Evolutionary conservation across 2,113 vertebrate species (phyloP).

Genomic region (Hippolais icterina): DNA sequence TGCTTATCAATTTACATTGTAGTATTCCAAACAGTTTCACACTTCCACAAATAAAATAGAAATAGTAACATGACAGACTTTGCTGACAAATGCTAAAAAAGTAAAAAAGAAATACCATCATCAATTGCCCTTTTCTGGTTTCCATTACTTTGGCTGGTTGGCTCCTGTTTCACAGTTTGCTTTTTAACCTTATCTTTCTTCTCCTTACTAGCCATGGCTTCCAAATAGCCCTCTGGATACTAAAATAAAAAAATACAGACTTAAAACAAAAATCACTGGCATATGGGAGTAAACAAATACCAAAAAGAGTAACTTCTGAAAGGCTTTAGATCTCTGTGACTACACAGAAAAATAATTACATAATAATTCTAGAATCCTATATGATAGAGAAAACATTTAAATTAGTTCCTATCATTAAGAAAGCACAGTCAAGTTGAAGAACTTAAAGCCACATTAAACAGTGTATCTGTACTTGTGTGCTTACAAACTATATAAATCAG

Average conservation of each 20-base stretch:
- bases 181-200: slow-evolving; percentile 87
- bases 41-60: background rate
- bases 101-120: slow-evolving; percentile 74
- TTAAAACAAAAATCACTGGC: background rate
- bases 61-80: background rate
- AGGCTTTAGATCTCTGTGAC: background rate
- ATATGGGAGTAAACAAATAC: background rate
- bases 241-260: slow-evolving; percentile 54
- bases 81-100: background rate
- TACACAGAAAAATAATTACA: background rate
- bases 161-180: slow-evolving; percentile 74
- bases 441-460: background rate
- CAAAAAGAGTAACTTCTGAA: background rate
- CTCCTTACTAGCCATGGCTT: slow-evolving; percentile 94
- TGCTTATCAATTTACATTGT: background rate
- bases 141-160: slow-evolving; percentile 81
- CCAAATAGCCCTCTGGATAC: slow-evolving; percentile 95
- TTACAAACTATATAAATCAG: background rate
- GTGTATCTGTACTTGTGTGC: background rate
- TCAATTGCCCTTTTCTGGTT: slow-evolving; percentile 80
- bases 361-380: background rate
- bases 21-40: background rate
- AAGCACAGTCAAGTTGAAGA: background rate
- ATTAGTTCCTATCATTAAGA: background rate
- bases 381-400: background rate